Base-by-base conservation (phyloP, 2,888 invertebrate genomes). In the Entomobrya proxima region DNA sequence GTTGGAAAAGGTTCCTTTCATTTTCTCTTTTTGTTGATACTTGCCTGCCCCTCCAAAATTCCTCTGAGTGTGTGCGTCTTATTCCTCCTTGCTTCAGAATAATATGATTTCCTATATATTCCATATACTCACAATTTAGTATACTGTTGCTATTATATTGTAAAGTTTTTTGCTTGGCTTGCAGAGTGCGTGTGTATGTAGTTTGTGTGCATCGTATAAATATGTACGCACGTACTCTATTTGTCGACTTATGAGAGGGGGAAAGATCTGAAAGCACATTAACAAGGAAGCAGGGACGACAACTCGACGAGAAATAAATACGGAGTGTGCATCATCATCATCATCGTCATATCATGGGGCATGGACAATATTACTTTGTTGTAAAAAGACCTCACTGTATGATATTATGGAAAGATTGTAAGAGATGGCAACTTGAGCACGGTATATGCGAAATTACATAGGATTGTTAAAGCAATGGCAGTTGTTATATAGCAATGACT, bases 241-340 rank as follows among this genome's bases (percentile, higher is more conserved):
- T 82, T 82, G 64, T 82, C 82, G 61, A 82, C 82, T 61, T 72
- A 61, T 75, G 64, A 75, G 75, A 64, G 75, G 82, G 50, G 52
- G 37, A 80, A 72, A 80, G 47, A 82, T 64, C 75, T 82, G 64
- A 75, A 82, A 76, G 64, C 24, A 61, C 82, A 76, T 82, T 82
- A 82, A 81, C 81, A 81, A 74, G 61, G 81, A 74, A 79, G 67
- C 67, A 79, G 40, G 30, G 30, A 58, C 35, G 61, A 72, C 44
- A 72, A 72, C 72, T 47, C 72, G 50, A 72, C 72, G 72, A 72
- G 72, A 72, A 72, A 72, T 72, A 72, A 72, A 72, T 50, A 50
- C 72, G 27, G 50, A 72, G 72, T 72, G 72, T 50, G 44, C 72
- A 72, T 72, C 72, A 72, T 47, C 72, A 72, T 72, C 69, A 27